These are phyloP conservation scores for Sebastes kiyomatsui DNA, from an alignment of 2,797 vertebrate genomes.

Conservation along the genomic window DNA sequence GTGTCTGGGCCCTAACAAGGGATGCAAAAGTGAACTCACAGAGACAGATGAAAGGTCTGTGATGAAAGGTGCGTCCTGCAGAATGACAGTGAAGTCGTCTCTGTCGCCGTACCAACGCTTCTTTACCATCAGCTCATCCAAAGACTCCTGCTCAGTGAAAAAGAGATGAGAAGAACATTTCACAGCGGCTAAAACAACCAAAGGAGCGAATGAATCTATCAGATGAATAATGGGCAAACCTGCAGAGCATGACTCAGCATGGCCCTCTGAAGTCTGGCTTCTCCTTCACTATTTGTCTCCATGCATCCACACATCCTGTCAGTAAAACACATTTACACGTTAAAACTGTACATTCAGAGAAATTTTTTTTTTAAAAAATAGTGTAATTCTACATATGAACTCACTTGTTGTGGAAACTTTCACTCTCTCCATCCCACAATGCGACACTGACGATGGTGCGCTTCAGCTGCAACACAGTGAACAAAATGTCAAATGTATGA, in stretches of 20 bases:
- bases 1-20: no score
- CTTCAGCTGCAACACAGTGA: slow-evolving; percentile 59
- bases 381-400: not conserved
- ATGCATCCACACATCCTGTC: slow-evolving; percentile 62
- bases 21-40: slow-evolving; percentile 59
- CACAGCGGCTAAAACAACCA: not conserved
- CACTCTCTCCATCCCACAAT: slow-evolving; percentile 70
- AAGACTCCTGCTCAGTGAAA: slow-evolving; percentile 58
- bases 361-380: no score
- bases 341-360: not conserved
- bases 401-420: slow-evolving; percentile 39
- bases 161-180: not conserved
- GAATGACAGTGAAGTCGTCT: slow-evolving; percentile 72
- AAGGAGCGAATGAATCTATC: no score
- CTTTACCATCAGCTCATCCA: slow-evolving; percentile 62
- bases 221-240: slow-evolving; percentile 48
- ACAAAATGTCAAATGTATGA: not conserved
- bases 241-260: slow-evolving; percentile 65
- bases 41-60: slow-evolving; percentile 20
- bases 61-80: slow-evolving; percentile 69
- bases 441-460: slow-evolving; percentile 72
- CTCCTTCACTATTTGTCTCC: slow-evolving; percentile 38
- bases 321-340: not conserved
- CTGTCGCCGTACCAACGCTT: slow-evolving; percentile 61
- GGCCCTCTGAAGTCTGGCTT: slow-evolving; percentile 55